Conservation (phyloP, 2,797 vertebrate species). For the Apogon hyalosoma region DNA sequence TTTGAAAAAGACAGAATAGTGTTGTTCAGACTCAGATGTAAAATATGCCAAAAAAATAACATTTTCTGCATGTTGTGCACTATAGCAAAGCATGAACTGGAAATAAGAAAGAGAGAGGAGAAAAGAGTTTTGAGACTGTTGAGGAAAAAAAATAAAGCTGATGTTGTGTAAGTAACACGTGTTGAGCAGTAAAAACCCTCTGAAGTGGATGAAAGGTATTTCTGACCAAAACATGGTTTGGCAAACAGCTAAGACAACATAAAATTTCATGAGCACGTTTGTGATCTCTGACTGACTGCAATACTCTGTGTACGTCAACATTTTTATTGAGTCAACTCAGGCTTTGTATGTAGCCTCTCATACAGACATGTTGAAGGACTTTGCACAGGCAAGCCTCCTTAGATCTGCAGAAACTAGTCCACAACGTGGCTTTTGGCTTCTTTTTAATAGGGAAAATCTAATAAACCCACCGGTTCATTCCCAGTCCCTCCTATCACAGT, state of each 20-base stretch:
- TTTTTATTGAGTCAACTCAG: conserved; percentile 18
- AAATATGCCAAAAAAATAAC: background rate
- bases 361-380: background rate
- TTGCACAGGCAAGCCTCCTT: background rate
- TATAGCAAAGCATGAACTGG: too few relatives aligned
- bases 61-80: background rate
- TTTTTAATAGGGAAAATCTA: background rate
- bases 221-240: conserved; percentile 13
- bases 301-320: conserved; percentile 4
- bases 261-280: conserved; percentile 6
- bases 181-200: conserved; percentile 14
- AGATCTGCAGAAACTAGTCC: background rate
- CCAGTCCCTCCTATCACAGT: background rate
- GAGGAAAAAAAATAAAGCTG: background rate
- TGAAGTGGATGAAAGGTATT: conserved; percentile 38
- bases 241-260: conserved; percentile 20
- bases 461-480: background rate
- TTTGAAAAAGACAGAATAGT: background rate
- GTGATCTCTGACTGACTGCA: background rate
- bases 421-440: background rate
- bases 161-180: conserved; percentile 20
- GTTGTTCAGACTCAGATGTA: conserved; percentile 19
- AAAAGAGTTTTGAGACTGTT: background rate
- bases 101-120: background rate
- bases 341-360: background rate